These are phyloP conservation scores for Drosophila tanythrix DNA, from an alignment of 2,888 invertebrate species.

Conservation along the genomic window DNA sequence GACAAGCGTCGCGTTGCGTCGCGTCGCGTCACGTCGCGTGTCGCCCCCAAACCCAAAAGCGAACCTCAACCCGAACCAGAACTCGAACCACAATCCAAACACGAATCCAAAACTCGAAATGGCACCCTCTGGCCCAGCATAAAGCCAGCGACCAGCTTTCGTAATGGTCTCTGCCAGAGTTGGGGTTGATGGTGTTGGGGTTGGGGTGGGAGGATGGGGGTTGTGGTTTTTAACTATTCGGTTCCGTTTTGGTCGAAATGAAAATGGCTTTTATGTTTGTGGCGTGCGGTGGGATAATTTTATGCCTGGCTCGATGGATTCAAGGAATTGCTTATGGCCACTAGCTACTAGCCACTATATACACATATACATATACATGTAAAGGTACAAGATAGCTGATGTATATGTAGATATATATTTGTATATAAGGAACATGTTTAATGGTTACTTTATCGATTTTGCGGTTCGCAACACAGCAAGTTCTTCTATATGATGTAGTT, in stretches of 20 bases:
- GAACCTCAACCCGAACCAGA: constrained; percentile 2
- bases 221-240: constrained; percentile 13
- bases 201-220: constrained; percentile 1
- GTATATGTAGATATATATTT: not conserved
- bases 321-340: constrained; percentile 64
- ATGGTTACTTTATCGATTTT: constrained; percentile 70
- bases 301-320: constrained; percentile 49
- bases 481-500: constrained; percentile 14
- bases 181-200: not conserved
- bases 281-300: constrained; percentile 76
- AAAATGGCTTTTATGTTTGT: constrained; percentile 78
- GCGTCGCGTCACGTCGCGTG: constrained; percentile 34
- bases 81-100: constrained; percentile 12
- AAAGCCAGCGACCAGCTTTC: constrained; percentile 4
- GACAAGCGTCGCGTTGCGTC: constrained; percentile 42
- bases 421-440: constrained; percentile 44
- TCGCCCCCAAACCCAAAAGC: constrained; percentile 23
- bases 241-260: constrained; percentile 66
- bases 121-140: constrained; percentile 26
- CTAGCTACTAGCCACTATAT: constrained; percentile 9
- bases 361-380: constrained; percentile 14
- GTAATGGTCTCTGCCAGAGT: constrained; percentile 18
- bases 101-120: constrained; percentile 17
- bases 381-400: not conserved
- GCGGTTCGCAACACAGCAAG: constrained; percentile 2